Base-by-base conservation (phyloP, 2,113 vertebrate species). In the Vireo altiloquus region DNA sequence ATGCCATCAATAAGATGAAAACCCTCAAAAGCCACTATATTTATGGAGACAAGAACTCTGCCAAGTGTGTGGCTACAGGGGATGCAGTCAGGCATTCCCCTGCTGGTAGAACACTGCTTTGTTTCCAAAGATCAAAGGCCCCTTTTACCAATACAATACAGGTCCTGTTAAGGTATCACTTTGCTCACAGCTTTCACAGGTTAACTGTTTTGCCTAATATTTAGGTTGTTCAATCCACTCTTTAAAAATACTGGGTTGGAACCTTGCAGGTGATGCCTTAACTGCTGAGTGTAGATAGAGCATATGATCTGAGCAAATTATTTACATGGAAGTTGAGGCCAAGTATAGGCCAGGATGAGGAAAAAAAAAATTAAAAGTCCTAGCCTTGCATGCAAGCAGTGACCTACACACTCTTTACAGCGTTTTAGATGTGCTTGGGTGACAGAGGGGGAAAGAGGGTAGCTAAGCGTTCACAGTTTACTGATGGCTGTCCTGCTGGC, bases 1-100 rank as follows among this genome's bases (percentile, higher is more conserved):
- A 75, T 78, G 53, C 30, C 72, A 89, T 42, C n/a, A 74, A n/a
- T 89, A 91, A 84, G 87, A 84, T 56, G 22, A 92, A 96, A 92
- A 70, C 9, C 5, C 42, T 61, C 49, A 71, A 68, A 82, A 76
- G 70, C 40, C 40, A 54, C 56, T 12, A 60, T 78, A 63, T 42
- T 87, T 80, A 83, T 14, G 42, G n/a, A 90, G 68, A 81, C 20
- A 59, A 87, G 74, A 91, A 83, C 18, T 71, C 60, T 87, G 76
- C 64, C 76, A 81, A 66, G 33, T 27, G 17, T 74, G 56, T 37
- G 37, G 33, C 80, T 72, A 83, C 44, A 47, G 35, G 83, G 69
- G 35, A 95, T 90, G 47, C 39, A 92, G 35, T 59, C 76, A 89
- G 79, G 47, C 52, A 54, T 75, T 85, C 57, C 42, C 64, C 80